phyloP scores from a whole-genome alignment of 2,113 vertebrate genomes.

The Sphaerodactylus townsendi region DNA sequence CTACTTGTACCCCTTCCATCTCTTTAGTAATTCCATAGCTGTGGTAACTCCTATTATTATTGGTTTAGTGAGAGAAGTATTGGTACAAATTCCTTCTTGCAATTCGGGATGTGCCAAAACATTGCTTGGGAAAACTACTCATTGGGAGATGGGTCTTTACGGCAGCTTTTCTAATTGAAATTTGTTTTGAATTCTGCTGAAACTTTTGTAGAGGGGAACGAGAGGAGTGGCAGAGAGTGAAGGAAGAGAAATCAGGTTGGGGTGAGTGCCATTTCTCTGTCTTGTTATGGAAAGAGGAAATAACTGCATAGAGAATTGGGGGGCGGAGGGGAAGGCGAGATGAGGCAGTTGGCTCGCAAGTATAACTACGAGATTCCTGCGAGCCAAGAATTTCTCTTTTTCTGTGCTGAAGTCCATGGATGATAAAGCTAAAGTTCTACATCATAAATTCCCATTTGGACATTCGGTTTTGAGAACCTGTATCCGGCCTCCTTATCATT shows the following conservation, averaged over 20 bases:
- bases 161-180: neutral
- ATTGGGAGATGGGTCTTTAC: neutral
- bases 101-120: slow-evolving; percentile 34
- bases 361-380: slow-evolving; percentile 65
- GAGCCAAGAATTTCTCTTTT: slow-evolving; percentile 55
- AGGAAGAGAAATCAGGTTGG: slow-evolving; percentile 33
- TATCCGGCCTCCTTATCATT: slow-evolving; percentile 74
- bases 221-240: slow-evolving; percentile 23
- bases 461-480: slow-evolving; percentile 74
- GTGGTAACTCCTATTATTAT: neutral
- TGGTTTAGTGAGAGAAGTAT: slow-evolving; percentile 3
- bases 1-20: neutral
- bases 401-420: slow-evolving; percentile 56
- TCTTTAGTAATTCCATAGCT: slow-evolving; percentile 32
- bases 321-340: slow-evolving; percentile 39
- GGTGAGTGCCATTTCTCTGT: slow-evolving; percentile 64
- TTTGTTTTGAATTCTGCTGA: slow-evolving; percentile 53
- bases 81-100: slow-evolving; percentile 30
- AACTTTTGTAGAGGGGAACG: slow-evolving; percentile 24
- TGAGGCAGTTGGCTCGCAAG: slow-evolving; percentile 58
- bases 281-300: slow-evolving; percentile 67
- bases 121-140: slow-evolving; percentile 22
- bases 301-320: slow-evolving; percentile 65
- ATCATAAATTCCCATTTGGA: slow-evolving; percentile 78
- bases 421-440: slow-evolving; percentile 78